Evolutionary conservation across 2,113 vertebrate species (phyloP), one percentile per base, ranked within the genome.

Genomic region (Halcyon senegalensis): DNA sequence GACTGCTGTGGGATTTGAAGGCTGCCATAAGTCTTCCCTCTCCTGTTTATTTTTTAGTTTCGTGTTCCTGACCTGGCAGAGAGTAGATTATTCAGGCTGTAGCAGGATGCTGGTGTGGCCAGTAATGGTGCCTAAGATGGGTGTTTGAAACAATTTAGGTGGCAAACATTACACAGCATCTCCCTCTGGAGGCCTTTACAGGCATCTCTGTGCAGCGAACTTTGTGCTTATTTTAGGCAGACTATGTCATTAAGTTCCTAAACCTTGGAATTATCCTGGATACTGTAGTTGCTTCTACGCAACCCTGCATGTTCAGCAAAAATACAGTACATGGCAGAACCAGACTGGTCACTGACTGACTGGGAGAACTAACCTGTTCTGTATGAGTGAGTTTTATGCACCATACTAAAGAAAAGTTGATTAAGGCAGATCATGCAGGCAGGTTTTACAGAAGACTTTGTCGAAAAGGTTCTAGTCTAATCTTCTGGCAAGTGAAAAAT

Each of bases 131-230:
- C 30, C 43, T 27, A 94, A 96, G 44, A 94, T 93, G 79, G 88
- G 87, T 79, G 77, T 90, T 88, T 0, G 1, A 63, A 79, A 43
- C 12, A 64, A 72, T 73, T 87, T 37, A 76, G 55, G 66, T 64
- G 16, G 18, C 39, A 89, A 73, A 93, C 84, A 82, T 93, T 82
- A 91, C 58, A 58, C 69, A 82, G 84, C 69, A 73, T 93, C 95
- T 96, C 95, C 95, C 94, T 96, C 95, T 96, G 94, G 89, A 97
- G 94, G 95, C 68, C 73, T 96, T 87, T n/a, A 41, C 79, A 91
- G 84, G 84, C 81, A 97, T 94, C 68, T 93, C 39, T 66, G 24
- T 37, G 30, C 53, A 56, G 21, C 15, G 17, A 58, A 48, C 20
- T 77, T 70, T 23, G 5, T 69, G 16, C 62, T 75, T 59, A 4